Evolutionary conservation across 1,140 invertebrate genomes (phyloP), one percentile per base, ranked within the genome.

Genomic region (Drosophila mojavensis): DNA sequence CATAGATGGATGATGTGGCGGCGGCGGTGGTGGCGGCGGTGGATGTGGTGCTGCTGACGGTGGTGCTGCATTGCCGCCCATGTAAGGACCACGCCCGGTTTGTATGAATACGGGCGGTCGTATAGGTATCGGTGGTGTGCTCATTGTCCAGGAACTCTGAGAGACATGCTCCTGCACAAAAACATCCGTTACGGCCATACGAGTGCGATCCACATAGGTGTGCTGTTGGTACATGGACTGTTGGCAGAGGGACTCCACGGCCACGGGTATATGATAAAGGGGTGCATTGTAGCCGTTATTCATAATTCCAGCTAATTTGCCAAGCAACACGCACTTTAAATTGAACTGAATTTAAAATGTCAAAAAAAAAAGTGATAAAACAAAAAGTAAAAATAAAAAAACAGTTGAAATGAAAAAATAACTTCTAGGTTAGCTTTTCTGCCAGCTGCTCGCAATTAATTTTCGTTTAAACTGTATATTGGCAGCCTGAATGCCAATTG

Each of bases 111-210:
- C 65, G 1, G 56, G 65, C 13, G 56, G 9, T 26, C 41, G 70
- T 41, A 67, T n/a, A 7, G 28, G 65, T 43, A 72, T 4, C 0
- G 50, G 17, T 9, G 78, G 64, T 1, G 69, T 13, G 3, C 51
- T 69, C 61, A 75, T 28, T 0, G 84, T 50, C 79, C 84, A 86
- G 2, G 83, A 77, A 39, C 77, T 78, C 13, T 88, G 84, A 4
- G 76, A 89, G 3, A 80, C 58, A 20, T 79, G 81, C 70, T 89
- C 78, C 53, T 85, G 84, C 24, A 90, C 86, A 17, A 70, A 69
- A 1, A 82, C 67, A 43, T 86, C 83, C 2, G 76, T 90, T 6
- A 73, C 64, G 5, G 62, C 68, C 69, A 81, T 67, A 33, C 70
- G 81, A 30, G 63, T 71, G 36, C 69, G 80, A 53, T 88, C 77